Evolutionary conservation across 2,113 vertebrate genomes (phyloP).

Genomic region (Elgaria multicarinata): DNA sequence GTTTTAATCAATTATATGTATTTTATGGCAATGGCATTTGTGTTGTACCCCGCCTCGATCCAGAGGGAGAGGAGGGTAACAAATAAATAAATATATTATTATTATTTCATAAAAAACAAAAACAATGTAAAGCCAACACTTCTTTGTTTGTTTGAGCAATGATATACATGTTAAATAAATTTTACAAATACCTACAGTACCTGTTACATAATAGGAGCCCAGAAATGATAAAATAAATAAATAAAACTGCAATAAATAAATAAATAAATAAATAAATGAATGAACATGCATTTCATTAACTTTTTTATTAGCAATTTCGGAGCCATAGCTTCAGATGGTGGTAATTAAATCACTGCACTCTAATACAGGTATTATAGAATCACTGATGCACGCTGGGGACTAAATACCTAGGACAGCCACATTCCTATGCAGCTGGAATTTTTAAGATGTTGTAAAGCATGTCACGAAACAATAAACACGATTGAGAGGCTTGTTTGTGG

Average conservation of each 20-base stretch:
- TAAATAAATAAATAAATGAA: background rate
- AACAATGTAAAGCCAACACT: background rate
- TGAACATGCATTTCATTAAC: conserved; percentile 48
- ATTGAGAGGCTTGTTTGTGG: conserved; percentile 39
- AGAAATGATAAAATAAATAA: too few species aligned
- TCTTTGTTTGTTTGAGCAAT: background rate
- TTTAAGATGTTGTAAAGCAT: conserved; percentile 34
- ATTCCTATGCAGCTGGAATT: conserved; percentile 1
- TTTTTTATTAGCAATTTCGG: conserved; percentile 56
- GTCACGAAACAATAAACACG: conserved; percentile 44
- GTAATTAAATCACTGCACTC: conserved; percentile 51
- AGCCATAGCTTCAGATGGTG: conserved; percentile 51
- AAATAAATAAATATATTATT: too few species aligned
- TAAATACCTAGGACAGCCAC: background rate
- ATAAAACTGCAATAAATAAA: background rate
- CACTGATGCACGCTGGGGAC: background rate
- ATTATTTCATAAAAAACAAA: too few species aligned
- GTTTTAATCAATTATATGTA: too few species aligned
- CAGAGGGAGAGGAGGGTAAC: too few species aligned
- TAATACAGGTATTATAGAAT: conserved; percentile 28
- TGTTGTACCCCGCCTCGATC: too few species aligned
- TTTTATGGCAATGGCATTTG: too few species aligned
- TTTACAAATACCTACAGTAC: background rate
- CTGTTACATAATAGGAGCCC: background rate
- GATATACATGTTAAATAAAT: background rate